phyloP scores from a whole-genome alignment of 1,140 invertebrate species.

The Holotrichia oblita region DNA sequence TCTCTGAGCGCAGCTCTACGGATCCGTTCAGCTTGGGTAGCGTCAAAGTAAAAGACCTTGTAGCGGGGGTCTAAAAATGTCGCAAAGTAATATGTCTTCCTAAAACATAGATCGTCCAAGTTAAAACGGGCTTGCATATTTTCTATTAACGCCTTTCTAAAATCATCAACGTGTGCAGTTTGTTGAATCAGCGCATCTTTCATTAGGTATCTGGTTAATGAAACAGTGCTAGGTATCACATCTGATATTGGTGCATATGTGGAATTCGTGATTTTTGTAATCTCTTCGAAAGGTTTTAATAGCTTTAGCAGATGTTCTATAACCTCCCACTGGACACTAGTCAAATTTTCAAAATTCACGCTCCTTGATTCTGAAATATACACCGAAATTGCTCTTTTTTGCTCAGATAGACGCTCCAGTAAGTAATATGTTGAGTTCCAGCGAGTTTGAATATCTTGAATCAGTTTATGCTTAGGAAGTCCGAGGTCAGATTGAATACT shows the following conservation, averaged over 20 bases:
- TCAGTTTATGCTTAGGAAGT: slow-evolving; percentile 38
- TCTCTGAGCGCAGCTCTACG: slow-evolving; percentile 6
- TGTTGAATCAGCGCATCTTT: slow-evolving; percentile 12
- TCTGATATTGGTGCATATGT: slow-evolving; percentile 43
- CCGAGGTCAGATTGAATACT: slow-evolving; percentile 3
- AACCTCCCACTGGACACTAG: slow-evolving; percentile 40
- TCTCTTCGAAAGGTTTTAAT: slow-evolving; percentile 47
- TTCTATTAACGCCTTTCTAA: slow-evolving; percentile 20
- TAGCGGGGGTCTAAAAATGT: slow-evolving; percentile 14
- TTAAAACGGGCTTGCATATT: slow-evolving; percentile 3
- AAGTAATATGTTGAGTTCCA: slow-evolving; percentile 48
- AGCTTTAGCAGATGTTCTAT: slow-evolving; percentile 42
- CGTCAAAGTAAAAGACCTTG: slow-evolving; percentile 11
- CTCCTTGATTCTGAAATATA: slow-evolving; percentile 37
- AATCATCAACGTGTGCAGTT: slow-evolving; percentile 7
- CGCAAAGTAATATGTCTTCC: neutral
- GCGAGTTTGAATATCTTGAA: slow-evolving; percentile 44
- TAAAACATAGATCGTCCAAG: neutral
- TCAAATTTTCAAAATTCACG: slow-evolving; percentile 38
- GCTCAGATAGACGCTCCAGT: slow-evolving; percentile 42
- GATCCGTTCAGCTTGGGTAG: slow-evolving; percentile 1
- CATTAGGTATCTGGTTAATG: slow-evolving; percentile 36
- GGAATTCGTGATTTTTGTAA: slow-evolving; percentile 46
- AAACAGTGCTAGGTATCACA: slow-evolving; percentile 42
- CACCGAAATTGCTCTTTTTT: slow-evolving; percentile 41